Base-by-base conservation (phyloP, 2,888 invertebrate species). In the Hirtodrosophila histrioides region DNA sequence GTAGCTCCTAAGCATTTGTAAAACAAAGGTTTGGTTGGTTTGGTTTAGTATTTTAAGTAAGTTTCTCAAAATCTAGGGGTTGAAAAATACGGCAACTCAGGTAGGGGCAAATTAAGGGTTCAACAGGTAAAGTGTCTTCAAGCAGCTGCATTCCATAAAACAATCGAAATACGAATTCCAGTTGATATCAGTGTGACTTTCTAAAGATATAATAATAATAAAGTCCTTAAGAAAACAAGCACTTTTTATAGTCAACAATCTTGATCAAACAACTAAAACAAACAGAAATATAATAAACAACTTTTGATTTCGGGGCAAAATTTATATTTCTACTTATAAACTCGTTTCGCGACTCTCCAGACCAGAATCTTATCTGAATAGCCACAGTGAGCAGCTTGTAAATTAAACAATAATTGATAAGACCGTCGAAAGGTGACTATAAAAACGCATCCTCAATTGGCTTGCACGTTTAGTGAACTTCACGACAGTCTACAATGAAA, bases 321-420 rank as follows among this genome's bases (percentile, higher is more conserved):
- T 54, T 24, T 39, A 29, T 48, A 40, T 43, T 3, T 46, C 24
- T 36, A 35, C 27, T 27, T 33, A 39, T n/a, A 39, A 17, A 2
- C 2, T 23, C 1, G 12, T n/a, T 10, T 63, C 35, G 36, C 44
- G 29, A 60, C 11, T 17, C 8, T 12, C 27, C 8, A 31, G 11
- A 5, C 5, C 5, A 41, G 31, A 56, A 71, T 81, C 78, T 85
- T 45, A 81, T 74, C 82, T 65, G 43, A 11, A 56, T 51, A 75
- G 50, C 8, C 24, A 35, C 39, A 23, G 44, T 3, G 12, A 40
- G 17, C 43, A 31, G 60, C 46, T 75, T 54, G 54, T 75, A 73
- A 75, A 73, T 72, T 53, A 69, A 63, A n/a, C 39, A 65, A 40
- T 40, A 35, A 23, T 7, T 23, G 75, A 86, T 86, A 72, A 75